Evolutionary conservation across 2,888 invertebrate species (phyloP), one percentile per base, ranked within the genome.

Genomic region (Autographa gamma): DNA sequence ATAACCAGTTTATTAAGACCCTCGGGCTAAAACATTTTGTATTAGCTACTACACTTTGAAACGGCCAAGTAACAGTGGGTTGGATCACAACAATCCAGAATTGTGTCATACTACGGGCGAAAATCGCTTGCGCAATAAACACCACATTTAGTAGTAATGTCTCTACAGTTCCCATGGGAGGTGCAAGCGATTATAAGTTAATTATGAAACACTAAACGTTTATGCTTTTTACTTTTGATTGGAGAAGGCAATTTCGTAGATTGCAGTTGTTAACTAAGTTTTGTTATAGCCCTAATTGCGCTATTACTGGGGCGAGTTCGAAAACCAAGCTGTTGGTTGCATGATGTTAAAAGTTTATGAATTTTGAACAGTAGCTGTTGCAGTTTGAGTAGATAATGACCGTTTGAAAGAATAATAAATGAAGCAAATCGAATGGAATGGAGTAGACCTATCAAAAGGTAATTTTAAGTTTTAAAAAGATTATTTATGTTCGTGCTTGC

Each of bases 61-160:
- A 74, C 84, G 83, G 74, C 83, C 85, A 79, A 69, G 75, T 71
- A 79, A 84, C 71, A 76, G 70, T 85, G 85, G 82, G 34, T 59
- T 64, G 34, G 16, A 60, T 59, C 73, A 80, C 74, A 79, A 79
- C 64, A 86, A 86, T 88, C 83, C 83, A 78, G 73, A 93, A 91
- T 92, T 89, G 90, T 93, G 93, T 91, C 93, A 93, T 86, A 7
- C 48, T 48, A n/a, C 5, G 25, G 90, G 86, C 87, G 88, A 92
- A 92, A 90, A 93, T 92, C 86, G 88, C 89, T 93, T 92, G 90
- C 91, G 88, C 90, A 93, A 94, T 88, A 79, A 75, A 80, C 79
- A 85, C 83, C 85, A 84, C 86, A 78, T 80, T 83, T 88, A 87
- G 86, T 78, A 63, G 86, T 79, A 79, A 79, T 69, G 85, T 88